These are phyloP conservation scores for Eulemur mongoz DNA, from an alignment of 2,797 vertebrate genomes.

Conservation along the genomic window DNA sequence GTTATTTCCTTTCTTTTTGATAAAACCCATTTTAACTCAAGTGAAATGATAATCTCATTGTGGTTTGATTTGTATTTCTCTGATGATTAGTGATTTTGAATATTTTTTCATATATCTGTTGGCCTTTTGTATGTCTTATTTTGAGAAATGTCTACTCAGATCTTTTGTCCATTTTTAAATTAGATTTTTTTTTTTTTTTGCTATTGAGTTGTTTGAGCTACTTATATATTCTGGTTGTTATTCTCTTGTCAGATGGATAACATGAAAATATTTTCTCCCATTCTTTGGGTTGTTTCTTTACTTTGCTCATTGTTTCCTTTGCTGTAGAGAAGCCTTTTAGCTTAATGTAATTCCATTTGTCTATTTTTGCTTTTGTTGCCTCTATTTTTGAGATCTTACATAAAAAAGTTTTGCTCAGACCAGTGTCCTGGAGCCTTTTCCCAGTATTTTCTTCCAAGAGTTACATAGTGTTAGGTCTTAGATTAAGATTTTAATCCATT, in stretches of 20 bases:
- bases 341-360: not conserved
- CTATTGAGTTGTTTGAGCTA: not conserved
- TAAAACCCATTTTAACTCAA: not conserved
- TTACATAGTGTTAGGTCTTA: not conserved
- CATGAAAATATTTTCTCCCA: not conserved
- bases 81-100: not conserved
- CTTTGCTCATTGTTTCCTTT: not conserved
- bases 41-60: not conserved
- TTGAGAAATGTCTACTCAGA: not conserved
- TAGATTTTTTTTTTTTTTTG: not conserved
- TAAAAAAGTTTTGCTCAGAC: not conserved
- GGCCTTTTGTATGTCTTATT: not conserved
- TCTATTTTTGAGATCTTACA: not conserved
- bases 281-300: not conserved
- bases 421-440: not conserved
- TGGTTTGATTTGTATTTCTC: not conserved
- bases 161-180: not conserved
- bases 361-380: not conserved
- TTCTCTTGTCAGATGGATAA: not conserved
- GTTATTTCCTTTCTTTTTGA: not conserved
- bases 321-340: not conserved
- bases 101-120: not conserved
- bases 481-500: not conserved
- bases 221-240: not conserved
- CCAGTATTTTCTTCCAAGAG: not conserved